Conservation (phyloP, 2,797 vertebrate species). For the Chanos chanos region DNA sequence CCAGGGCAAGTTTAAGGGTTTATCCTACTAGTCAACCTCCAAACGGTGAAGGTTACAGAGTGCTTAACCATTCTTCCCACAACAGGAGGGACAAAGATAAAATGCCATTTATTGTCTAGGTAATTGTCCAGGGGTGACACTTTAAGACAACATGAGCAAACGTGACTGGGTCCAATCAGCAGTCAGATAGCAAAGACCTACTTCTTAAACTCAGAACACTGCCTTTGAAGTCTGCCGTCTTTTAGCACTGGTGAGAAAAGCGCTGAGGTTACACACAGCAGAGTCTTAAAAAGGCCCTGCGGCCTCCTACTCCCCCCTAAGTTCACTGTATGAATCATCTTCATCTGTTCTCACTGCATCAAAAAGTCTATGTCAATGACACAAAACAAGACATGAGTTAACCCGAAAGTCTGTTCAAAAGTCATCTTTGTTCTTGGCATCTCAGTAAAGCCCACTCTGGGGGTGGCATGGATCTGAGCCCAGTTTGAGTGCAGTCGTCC, state of each 20-base stretch:
- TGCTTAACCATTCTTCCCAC: background rate
- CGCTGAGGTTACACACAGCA: slow-evolving; percentile 21
- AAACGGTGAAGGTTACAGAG: too few species aligned
- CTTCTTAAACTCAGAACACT: background rate
- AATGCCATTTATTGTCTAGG: slow-evolving; percentile 32
- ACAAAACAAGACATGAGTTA: too few species aligned
- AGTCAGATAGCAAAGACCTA: slow-evolving; percentile 14
- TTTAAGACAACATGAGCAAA: slow-evolving; percentile 33
- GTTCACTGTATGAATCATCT: too few species aligned
- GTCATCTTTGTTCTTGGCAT: slow-evolving; percentile 32
- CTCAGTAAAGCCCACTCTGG: slow-evolving; percentile 29
- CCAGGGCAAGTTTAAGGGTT: too few species aligned
- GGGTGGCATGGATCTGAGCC: slow-evolving; percentile 26
- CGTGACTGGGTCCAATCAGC: slow-evolving; percentile 4
- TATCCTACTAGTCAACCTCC: too few species aligned
- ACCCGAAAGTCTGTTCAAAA: too few species aligned
- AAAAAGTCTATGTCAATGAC: too few species aligned
- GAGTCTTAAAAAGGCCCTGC: slow-evolving; percentile 7
- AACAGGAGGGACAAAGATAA: background rate
- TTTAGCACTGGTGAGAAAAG: slow-evolving; percentile 21
- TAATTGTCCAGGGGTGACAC: slow-evolving; percentile 26
- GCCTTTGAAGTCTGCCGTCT: slow-evolving; percentile 28
- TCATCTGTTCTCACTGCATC: too few species aligned
- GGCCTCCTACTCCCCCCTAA: too few species aligned
- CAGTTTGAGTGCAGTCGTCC: slow-evolving; percentile 12